Evolutionary conservation across 2,888 invertebrate species (phyloP), one percentile per base, ranked within the genome.

Genomic region (Parnassius smintheus): DNA sequence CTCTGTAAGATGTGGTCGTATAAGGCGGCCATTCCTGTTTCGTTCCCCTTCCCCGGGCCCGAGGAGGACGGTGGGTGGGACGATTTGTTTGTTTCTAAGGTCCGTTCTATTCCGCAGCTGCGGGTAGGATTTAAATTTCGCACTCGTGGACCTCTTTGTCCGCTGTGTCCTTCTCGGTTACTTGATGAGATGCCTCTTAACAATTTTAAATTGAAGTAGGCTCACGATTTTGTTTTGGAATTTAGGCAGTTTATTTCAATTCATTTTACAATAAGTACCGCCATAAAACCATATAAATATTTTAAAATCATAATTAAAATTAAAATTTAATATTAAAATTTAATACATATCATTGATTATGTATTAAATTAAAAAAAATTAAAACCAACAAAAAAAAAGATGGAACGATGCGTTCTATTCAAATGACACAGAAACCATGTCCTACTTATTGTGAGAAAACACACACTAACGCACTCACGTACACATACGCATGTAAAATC

Each of bases 1-100:
- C 87, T 87, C 88, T 87, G 90, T 91, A 91, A 91, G 91, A 91
- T 90, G 90, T 82, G 90, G 88, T 88, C 85, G 86, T 86, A 86
- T 85, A 89, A 90, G 89, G 90, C 83, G 83, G 82, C 82, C 83
- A 78, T 83, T 76, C 78, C 75, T 75, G 78, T 78, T 76, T 75
- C 73, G 72, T 44, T 60, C 63, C 61, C 65, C 65, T 42, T 35
- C 66, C 70, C 61, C 65, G 7, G 13, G n/a, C 64, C 61, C 59
- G 61, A 62, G 63, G 62, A 71, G 75, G 72, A 61, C 55, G 67
- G 64, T 70, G 70, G 78, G 72, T 72, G 81, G 80, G 82, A 75
- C 80, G 78, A 85, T 86, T 86, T 91, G 89, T 89, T 90, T 89
- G 88, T 87, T 89, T 80, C 88, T 88, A 88, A 90, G 90, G 88